A percentile compares a stretch with the other conserved stretches of the same genome.
Evolutionary conservation across 2,797 vertebrate species (phyloP).

Genomic region (Notolepis coatsorum): DNA sequence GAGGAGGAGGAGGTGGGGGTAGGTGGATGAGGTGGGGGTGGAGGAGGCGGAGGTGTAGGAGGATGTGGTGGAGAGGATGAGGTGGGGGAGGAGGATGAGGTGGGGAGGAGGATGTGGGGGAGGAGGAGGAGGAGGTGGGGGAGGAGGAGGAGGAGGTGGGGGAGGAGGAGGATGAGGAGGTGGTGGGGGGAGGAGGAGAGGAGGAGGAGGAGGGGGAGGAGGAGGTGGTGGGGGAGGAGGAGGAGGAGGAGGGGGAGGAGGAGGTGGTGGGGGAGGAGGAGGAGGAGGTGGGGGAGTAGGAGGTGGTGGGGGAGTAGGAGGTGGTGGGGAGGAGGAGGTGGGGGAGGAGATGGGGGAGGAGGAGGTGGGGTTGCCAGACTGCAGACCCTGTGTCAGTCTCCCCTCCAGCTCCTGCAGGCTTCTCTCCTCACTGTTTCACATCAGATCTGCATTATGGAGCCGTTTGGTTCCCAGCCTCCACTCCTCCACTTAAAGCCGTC

Average conservation of each 20-base stretch:
- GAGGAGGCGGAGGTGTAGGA: not conserved
- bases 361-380: constrained; percentile 2
- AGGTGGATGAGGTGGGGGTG: too few species aligned
- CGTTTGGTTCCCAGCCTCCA: constrained; percentile 39
- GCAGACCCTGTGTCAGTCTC: not conserved
- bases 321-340: too few species aligned
- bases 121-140: not conserved
- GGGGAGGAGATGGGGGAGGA: too few species aligned
- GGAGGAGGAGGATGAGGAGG: not conserved
- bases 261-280: too few species aligned
- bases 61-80: too few species aligned
- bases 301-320: not conserved
- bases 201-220: too few species aligned
- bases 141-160: too few species aligned
- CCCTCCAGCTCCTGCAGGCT: constrained; percentile 17
- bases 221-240: not conserved
- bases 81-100: not conserved
- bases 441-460: constrained; percentile 55
- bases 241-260: too few species aligned
- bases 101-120: too few species aligned
- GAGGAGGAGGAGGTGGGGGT: too few species aligned
- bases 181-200: too few species aligned
- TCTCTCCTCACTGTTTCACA: constrained; percentile 44
- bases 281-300: not conserved
- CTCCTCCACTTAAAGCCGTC: constrained; percentile 58